Evolutionary conservation across 2,113 vertebrate species (phyloP).

Genomic region (Lepus europaeus): DNA sequence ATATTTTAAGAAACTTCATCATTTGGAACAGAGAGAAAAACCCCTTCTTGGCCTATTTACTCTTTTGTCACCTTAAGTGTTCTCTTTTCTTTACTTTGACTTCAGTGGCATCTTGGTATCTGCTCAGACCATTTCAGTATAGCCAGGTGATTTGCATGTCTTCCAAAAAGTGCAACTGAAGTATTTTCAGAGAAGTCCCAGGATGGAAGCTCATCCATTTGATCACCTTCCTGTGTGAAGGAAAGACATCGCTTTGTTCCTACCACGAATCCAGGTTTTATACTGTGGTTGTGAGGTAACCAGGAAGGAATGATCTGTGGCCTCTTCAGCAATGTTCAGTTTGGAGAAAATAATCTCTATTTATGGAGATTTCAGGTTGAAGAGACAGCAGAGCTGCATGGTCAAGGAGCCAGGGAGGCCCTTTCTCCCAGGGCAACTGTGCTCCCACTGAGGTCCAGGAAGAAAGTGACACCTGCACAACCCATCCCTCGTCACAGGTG

Average conservation of each 20-base stretch:
- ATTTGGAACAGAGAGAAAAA: slow-evolving; percentile 46
- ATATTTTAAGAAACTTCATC: slow-evolving; percentile 57
- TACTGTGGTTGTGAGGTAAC: background rate
- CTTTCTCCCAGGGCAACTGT: background rate
- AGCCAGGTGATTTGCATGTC: slow-evolving; percentile 11
- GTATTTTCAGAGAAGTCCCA: background rate
- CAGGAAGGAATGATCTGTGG: background rate
- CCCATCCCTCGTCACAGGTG: background rate
- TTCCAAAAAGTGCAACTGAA: slow-evolving; percentile 44
- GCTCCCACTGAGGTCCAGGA: background rate
- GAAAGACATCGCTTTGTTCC: background rate
- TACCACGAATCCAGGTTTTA: background rate
- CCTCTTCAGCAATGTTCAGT: background rate
- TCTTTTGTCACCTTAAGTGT: background rate
- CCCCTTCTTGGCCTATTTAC: background rate
- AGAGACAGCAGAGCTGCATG: background rate
- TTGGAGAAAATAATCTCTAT: slow-evolving; percentile 14
- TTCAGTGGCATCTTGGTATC: slow-evolving; percentile 21
- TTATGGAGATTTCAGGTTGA: background rate
- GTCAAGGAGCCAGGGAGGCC: background rate
- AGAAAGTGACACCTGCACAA: background rate
- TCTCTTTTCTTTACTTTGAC: slow-evolving; percentile 52
- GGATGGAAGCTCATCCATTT: background rate
- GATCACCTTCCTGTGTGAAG: slow-evolving; percentile 29
- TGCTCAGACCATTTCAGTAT: slow-evolving; percentile 36